Evolutionary conservation across 2,888 invertebrate genomes (phyloP).

Genomic region (Tricholauxania praeusta): DNA sequence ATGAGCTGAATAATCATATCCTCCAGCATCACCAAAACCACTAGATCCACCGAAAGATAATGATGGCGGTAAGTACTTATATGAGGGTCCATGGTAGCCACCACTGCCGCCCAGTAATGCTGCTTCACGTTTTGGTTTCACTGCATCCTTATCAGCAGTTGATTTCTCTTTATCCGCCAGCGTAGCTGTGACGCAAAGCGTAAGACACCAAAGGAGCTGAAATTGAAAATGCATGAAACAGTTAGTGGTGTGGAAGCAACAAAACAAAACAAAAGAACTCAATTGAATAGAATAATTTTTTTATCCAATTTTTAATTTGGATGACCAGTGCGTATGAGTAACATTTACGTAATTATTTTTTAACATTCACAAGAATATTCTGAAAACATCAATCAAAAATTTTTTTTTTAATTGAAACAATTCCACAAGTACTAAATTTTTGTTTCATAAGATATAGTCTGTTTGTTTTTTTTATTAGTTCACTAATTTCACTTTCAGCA

Average conservation of each 20-base stretch:
- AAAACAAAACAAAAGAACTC: background rate
- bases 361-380: too few relatives aligned
- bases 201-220: constrained; percentile 35
- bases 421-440: too few relatives aligned
- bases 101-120: constrained; percentile 50
- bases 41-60: constrained; percentile 42
- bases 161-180: constrained; percentile 38
- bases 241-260: background rate
- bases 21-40: constrained; percentile 9
- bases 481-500: too few relatives aligned
- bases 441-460: too few relatives aligned
- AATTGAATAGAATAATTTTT: background rate
- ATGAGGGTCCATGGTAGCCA: constrained; percentile 58
- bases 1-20: constrained; percentile 32
- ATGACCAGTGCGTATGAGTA: background rate
- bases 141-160: constrained; percentile 15
- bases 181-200: constrained; percentile 30
- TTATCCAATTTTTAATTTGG: background rate
- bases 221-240: too few relatives aligned
- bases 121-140: constrained; percentile 57
- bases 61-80: constrained; percentile 59
- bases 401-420: too few relatives aligned
- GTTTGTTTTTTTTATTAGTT: too few relatives aligned
- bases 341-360: too few relatives aligned
- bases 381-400: too few relatives aligned